phyloP scores from a whole-genome alignment of 2,797 vertebrate genomes.

The Lithobates sylvaticus region DNA sequence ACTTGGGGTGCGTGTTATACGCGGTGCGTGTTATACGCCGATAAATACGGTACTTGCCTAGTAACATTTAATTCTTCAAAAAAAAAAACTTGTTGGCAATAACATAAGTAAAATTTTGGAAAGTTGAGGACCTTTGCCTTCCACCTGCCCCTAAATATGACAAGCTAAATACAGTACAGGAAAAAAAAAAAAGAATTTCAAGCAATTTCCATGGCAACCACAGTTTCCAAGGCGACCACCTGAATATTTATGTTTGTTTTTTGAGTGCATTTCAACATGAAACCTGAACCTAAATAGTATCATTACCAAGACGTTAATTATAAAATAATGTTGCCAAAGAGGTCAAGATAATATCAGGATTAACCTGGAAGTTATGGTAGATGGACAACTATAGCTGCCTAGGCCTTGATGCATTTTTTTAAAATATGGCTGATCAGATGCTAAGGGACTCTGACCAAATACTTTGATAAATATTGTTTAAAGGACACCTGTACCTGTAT shows the following conservation, averaged over 20 bases:
- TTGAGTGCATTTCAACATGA: constrained; percentile 50
- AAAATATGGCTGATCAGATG: background rate
- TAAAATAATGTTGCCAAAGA: background rate
- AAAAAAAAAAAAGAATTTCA: constrained; percentile 7
- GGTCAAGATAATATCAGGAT: background rate
- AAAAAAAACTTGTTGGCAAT: background rate
- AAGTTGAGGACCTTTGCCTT: background rate
- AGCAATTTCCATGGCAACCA: constrained; percentile 49
- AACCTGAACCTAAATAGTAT: constrained; percentile 46
- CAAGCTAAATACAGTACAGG: background rate
- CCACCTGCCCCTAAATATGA: constrained; percentile 35
- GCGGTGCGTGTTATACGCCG: too few species aligned
- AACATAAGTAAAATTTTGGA: background rate
- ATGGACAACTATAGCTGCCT: background rate
- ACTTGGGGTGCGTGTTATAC: too few species aligned
- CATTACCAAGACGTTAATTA: constrained; percentile 11
- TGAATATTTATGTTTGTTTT: constrained; percentile 57
- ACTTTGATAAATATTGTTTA: background rate
- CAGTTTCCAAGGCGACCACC: constrained; percentile 52
- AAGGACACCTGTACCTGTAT: too few species aligned
- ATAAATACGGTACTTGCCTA: too few species aligned
- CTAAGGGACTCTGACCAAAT: background rate
- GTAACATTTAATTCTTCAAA: background rate
- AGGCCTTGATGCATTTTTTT: background rate
- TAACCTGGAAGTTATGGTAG: background rate